Evolutionary conservation across 2,888 invertebrate species (phyloP), one percentile per base, ranked within the genome.

Genomic region (Andrena marginata): DNA sequence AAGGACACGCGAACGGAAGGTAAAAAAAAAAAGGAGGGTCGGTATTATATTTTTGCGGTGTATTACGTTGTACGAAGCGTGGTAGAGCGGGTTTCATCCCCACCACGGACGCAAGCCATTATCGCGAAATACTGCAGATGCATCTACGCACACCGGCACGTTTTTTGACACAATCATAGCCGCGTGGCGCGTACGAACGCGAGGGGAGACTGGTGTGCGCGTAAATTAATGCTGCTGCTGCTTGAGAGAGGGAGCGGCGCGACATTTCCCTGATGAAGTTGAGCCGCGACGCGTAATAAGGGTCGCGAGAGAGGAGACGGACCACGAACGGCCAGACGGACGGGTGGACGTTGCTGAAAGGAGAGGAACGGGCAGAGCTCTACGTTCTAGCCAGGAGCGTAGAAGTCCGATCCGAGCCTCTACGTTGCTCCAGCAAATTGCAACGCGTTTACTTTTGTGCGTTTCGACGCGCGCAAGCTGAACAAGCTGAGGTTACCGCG

Each of bases 241-340:
- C 85, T 84, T 84, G 89, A 86, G 89, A 84, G 88, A 84, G 87
- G 89, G 86, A 82, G 87, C 89, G 86, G 88, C 85, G 87, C 87
- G 91, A 91, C 91, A 91, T 92, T 88, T 89, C 89, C 88, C 91
- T 92, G 93, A 93, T 92, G 93, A 93, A 93, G 93, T 93, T 93
- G 93, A 93, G 91, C 92, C 90, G 91, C 92, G 92, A 91, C 92
- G 90, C 91, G 93, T 93, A 93, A 94, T 93, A 93, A 93, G 93
- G 93, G 91, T 93, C 90, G 91, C 89, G 89, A 86, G 89, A 87
- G 86, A 87, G 77, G 85, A 83, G 85, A 82, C 80, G 85, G 87
- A 23, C 23, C 23, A 65, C 23, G 63, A 48, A n/a, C 49, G 42
- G 42, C 26, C 23, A 10, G 56, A 26, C 60, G 87, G 80, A 82